A percentile compares a stretch with the other conserved stretches of the same genome.
Evolutionary conservation across 2,797 vertebrate species (phyloP).

Genomic region (Clarias fuscus): DNA sequence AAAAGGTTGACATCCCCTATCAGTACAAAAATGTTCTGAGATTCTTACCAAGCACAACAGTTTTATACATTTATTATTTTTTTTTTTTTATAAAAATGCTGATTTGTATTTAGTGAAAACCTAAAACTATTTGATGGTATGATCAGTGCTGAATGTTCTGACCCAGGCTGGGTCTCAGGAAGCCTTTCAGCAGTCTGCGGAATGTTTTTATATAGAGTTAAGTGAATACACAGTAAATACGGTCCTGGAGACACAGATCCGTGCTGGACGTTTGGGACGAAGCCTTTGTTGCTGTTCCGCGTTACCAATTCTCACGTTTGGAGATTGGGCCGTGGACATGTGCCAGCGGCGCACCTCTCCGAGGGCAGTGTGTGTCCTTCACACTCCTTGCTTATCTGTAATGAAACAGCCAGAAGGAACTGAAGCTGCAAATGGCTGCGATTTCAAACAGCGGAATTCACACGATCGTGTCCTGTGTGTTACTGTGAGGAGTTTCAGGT

Average conservation of each 20-base stretch:
- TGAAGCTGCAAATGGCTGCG: constrained; percentile 53
- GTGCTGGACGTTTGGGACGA: background rate
- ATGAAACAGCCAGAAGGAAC: constrained; percentile 62
- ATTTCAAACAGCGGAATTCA: constrained; percentile 53
- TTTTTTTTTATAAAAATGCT: background rate
- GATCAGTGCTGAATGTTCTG: background rate
- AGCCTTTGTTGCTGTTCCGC: background rate
- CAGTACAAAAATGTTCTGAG: background rate
- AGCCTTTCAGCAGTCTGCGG: background rate
- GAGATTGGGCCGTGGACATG: background rate
- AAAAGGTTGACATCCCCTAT: too few species aligned
- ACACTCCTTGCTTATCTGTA: constrained; percentile 59
- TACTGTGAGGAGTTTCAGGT: constrained; percentile 45
- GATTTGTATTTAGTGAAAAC: background rate
- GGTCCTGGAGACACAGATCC: background rate
- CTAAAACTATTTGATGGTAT: background rate
- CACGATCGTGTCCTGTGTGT: background rate
- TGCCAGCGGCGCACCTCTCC: constrained; percentile 5
- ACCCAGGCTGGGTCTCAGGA: background rate
- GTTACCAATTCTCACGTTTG: background rate
- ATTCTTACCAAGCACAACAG: background rate
- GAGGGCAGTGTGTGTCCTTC: constrained; percentile 53
- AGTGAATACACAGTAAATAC: background rate
- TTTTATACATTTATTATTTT: too few species aligned
- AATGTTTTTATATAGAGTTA: background rate